Evolutionary conservation across 2,113 vertebrate genomes (phyloP), one percentile per base, ranked within the genome.

Genomic region (Aix galericulata): DNA sequence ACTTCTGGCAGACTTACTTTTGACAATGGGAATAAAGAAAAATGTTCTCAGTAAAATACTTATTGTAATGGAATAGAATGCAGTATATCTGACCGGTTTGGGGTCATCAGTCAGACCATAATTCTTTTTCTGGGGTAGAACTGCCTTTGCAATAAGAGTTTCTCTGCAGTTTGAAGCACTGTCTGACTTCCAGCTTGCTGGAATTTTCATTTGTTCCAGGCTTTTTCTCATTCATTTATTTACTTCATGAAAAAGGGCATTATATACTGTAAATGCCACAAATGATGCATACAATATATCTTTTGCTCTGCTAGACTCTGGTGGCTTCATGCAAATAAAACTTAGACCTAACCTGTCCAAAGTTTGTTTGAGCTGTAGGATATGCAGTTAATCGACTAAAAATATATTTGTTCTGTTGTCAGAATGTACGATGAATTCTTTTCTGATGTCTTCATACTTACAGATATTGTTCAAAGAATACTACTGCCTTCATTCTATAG

Each of bases 131-230:
- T 90, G 80, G 86, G 64, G 36, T 74, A 31, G 29, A 81, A 91
- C 46, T 78, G 34, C 32, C 58, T 87, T 80, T 87, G 63, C 71
- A 62, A 23, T 38, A 75, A 82, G 53, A 63, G 76, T 91, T 87
- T 53, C 85, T 53, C n/a, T 77, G 84, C 59, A 34, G 59, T 77
- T 74, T 52, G 79, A 82, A 89, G 90, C 76, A 11, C 14, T 63
- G 68, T 11, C 63, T 93, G 78, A 42, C 81, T 91, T 14, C 58
- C 79, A 84, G 40, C 79, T 77, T 94, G 91, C 94, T 96, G 89
- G 82, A 95, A 93, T 93, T 93, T 95, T 95, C 96, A 82, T 93
- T 88, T 88, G 55, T 89, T 89, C 46, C 40, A 4, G 36, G 5
- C 25, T 89, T 10, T 82, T 86, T 53, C 42, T 88, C 59, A 21